A percentile compares a stretch with the other conserved stretches of the same genome.
phyloP scores from a whole-genome alignment of 2,113 vertebrate genomes.

The Globicephala melas region DNA sequence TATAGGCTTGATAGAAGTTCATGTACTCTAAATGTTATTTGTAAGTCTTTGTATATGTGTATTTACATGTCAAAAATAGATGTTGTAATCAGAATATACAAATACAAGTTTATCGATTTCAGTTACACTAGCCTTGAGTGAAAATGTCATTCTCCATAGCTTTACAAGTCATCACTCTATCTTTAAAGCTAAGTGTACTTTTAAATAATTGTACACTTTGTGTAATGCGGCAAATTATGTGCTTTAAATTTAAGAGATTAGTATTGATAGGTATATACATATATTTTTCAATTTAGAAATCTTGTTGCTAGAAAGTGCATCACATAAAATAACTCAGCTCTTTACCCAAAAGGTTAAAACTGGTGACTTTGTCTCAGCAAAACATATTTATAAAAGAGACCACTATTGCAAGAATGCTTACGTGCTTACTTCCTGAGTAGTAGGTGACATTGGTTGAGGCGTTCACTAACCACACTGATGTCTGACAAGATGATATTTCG shows the following conservation, averaged over 20 bases:
- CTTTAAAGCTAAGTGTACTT: background rate
- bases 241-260: background rate
- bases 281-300: constrained; percentile 44
- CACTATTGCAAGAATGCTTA: constrained; percentile 58
- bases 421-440: constrained; percentile 53
- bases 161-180: background rate
- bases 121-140: background rate
- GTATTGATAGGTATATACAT: background rate
- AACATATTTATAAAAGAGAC: constrained; percentile 68
- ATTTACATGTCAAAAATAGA: background rate
- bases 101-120: background rate
- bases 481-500: constrained; percentile 17
- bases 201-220: background rate
- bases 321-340: constrained; percentile 44
- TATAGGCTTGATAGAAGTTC: background rate
- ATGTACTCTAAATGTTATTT: background rate
- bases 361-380: constrained; percentile 64
- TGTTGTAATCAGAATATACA: background rate
- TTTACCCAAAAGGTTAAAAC: constrained; percentile 53
- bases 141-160: background rate
- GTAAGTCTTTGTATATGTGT: background rate
- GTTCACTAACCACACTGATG: constrained; percentile 57
- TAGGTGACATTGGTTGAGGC: constrained; percentile 57
- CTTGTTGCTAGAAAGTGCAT: constrained; percentile 57
- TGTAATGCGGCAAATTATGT: background rate